Conservation (phyloP, 2,888 invertebrate genomes). For the Dermolepida albohirtum region DNA sequence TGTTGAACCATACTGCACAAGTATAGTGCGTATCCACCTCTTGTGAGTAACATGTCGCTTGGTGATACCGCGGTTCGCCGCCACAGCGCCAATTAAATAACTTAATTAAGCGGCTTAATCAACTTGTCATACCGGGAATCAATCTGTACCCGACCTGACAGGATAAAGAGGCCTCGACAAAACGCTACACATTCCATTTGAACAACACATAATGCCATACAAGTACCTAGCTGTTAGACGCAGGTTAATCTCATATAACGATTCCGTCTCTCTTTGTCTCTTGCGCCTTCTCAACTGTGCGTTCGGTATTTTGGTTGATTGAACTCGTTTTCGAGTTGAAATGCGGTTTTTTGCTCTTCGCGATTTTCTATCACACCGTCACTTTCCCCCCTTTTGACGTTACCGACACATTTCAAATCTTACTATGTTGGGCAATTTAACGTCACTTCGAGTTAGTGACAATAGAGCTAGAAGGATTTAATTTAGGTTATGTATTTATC, state of each 20-base stretch:
- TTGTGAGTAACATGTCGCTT: constrained; percentile 34
- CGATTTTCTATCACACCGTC: constrained; percentile 39
- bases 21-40: neutral
- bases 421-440: neutral
- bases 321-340: constrained; percentile 47
- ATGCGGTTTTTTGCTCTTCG: constrained; percentile 33
- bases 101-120: constrained; percentile 71
- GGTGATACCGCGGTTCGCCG: constrained; percentile 55
- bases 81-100: constrained; percentile 68
- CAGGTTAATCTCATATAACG: constrained; percentile 51
- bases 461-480: neutral
- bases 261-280: constrained; percentile 40
- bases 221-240: constrained; percentile 50
- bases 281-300: constrained; percentile 16
- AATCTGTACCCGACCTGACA: constrained; percentile 56
- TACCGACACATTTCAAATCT: constrained; percentile 18
- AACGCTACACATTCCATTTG: constrained; percentile 54
- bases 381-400: constrained; percentile 18
- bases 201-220: constrained; percentile 50
- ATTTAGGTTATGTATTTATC: neutral
- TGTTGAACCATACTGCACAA: constrained; percentile 24
- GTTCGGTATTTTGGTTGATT: constrained; percentile 48
- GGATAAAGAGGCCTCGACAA: constrained; percentile 55
- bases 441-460: neutral
- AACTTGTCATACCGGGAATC: constrained; percentile 68